phyloP scores from a whole-genome alignment of 92 coral and sea anemone genomes.

The Hydrozoanthus gracilis region DNA sequence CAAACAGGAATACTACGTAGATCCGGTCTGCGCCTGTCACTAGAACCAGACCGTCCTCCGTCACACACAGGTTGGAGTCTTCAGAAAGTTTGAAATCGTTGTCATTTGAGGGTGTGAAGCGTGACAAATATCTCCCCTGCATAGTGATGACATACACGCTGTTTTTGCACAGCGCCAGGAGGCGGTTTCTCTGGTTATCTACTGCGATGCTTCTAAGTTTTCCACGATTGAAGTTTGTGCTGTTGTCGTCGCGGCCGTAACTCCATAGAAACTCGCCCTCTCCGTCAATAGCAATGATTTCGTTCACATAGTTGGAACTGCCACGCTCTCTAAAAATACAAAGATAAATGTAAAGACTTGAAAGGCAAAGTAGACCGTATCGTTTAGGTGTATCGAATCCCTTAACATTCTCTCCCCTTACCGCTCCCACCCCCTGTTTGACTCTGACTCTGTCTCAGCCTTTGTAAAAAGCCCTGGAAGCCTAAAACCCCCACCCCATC shows the following conservation, averaged over 20 bases:
- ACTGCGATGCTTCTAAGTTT: slow-evolving; percentile 64
- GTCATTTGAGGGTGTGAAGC: slow-evolving; percentile 50
- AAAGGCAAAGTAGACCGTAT: not conserved
- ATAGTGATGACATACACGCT: slow-evolving; percentile 55
- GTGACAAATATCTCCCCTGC: slow-evolving; percentile 56
- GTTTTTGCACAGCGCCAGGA: slow-evolving; percentile 58
- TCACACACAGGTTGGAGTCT: slow-evolving; percentile 70
- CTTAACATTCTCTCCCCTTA: not conserved
- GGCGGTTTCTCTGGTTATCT: slow-evolving; percentile 55
- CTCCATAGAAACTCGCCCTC: slow-evolving; percentile 69
- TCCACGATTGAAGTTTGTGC: slow-evolving; percentile 42
- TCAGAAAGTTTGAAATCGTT: slow-evolving; percentile 49
- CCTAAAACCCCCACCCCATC: no score
- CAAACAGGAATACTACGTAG: slow-evolving; percentile 54
- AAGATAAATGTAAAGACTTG: not conserved
- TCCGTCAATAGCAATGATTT: slow-evolving; percentile 59
- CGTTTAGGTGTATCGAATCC: not conserved
- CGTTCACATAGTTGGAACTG: slow-evolving; percentile 54
- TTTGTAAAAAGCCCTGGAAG: no score
- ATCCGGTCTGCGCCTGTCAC: slow-evolving; percentile 59
- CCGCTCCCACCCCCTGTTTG: not conserved
- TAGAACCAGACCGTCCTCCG: slow-evolving; percentile 54
- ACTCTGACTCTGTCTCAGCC: not conserved
- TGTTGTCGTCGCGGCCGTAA: slow-evolving; percentile 48
- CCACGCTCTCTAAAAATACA: slow-evolving; percentile 22